These are phyloP conservation scores for Tetrax tetrax DNA, from an alignment of 2,113 vertebrate species.

Conservation along the genomic window DNA sequence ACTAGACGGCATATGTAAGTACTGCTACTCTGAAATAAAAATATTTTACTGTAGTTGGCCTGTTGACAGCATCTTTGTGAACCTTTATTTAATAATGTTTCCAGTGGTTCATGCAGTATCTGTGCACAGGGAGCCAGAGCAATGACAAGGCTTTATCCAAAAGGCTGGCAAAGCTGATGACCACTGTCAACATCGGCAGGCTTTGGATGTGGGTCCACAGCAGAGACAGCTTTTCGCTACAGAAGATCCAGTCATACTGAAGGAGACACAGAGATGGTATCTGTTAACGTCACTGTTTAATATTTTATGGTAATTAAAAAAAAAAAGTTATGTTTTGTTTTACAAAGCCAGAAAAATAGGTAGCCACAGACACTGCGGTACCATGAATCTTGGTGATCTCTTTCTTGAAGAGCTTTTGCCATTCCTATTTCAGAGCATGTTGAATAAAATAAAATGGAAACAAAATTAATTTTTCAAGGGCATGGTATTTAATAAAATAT, in stretches of 20 bases:
- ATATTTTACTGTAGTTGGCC: not conserved
- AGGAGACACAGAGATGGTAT: not conserved
- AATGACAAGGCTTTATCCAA: not conserved
- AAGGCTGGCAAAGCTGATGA: not conserved
- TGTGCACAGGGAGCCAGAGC: not conserved
- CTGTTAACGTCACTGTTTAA: not conserved
- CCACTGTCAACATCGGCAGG: not conserved
- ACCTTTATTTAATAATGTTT: not conserved
- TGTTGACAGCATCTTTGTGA: not conserved
- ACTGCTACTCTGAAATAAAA: not conserved
- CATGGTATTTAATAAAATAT: constrained; percentile 43
- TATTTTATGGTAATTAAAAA: not conserved
- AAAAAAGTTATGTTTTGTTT: not conserved
- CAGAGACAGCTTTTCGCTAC: not conserved
- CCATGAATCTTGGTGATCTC: not conserved
- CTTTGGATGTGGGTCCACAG: not conserved
- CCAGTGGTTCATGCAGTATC: not conserved
- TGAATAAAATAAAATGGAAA: constrained; percentile 27
- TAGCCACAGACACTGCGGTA: not conserved
- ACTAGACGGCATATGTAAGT: not conserved
- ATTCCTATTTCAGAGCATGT: constrained; percentile 48
- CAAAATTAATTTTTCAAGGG: constrained; percentile 34
- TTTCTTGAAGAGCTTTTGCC: constrained; percentile 25
- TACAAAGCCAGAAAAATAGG: not conserved
- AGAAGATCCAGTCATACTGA: not conserved